Conservation (phyloP, 2,113 vertebrate genomes). For the Alosa alosa region DNA sequence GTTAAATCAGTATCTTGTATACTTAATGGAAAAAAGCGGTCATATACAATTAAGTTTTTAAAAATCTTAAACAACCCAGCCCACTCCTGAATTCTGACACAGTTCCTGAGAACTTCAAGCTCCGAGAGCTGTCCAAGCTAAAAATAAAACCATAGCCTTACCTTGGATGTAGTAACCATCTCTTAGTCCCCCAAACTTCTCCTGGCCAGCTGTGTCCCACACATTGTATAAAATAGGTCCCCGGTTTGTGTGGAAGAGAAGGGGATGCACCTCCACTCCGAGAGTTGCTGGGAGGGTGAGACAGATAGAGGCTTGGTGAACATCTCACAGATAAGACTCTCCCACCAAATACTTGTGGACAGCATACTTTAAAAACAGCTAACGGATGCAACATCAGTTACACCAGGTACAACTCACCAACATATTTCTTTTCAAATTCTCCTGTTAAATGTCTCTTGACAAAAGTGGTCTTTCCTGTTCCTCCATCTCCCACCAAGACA, state of each 20-base stretch:
- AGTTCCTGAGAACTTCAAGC: too few relatives aligned
- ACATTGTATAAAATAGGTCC: conserved; percentile 96
- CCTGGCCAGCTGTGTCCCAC: conserved; percentile 98
- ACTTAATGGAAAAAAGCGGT: too few relatives aligned
- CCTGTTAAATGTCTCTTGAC: conserved; percentile 95
- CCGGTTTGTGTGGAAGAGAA: conserved; percentile 96
- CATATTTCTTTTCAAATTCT: conserved; percentile 99
- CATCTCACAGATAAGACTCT: too few relatives aligned
- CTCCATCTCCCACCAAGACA: conserved; percentile 93
- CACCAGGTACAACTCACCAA: conserved; percentile 79
- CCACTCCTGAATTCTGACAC: too few relatives aligned
- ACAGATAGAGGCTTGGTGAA: too few relatives aligned
- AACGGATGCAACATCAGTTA: too few relatives aligned
- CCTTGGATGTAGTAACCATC: conserved; percentile 99
- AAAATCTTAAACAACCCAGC: too few relatives aligned
- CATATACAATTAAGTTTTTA: too few relatives aligned
- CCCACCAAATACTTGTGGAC: too few relatives aligned
- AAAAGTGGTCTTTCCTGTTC: conserved; percentile 96
- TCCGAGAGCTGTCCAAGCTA: too few relatives aligned
- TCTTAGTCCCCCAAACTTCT: conserved; percentile 95
- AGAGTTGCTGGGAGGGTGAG: conserved; percentile 77
- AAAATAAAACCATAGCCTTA: conserved; percentile 44
- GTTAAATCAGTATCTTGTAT: background rate
- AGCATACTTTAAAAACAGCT: too few relatives aligned
- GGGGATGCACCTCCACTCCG: conserved; percentile 94